phyloP scores from a whole-genome alignment of 2,113 vertebrate genomes.

The Chloroceryle aenea region DNA sequence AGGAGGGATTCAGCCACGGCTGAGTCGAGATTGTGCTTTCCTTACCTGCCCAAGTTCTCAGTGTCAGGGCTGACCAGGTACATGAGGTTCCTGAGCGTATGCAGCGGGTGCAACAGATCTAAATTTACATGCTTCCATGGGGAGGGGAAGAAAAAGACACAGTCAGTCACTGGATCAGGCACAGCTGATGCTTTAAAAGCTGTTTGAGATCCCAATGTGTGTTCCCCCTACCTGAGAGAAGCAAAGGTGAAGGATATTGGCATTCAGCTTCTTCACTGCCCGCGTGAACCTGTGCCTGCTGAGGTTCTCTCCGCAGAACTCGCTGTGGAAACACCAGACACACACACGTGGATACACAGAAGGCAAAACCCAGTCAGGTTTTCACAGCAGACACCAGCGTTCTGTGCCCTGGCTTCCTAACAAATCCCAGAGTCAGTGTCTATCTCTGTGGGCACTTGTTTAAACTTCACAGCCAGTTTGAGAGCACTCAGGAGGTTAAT shows the following conservation, averaged over 20 bases:
- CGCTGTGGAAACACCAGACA: constrained; percentile 75
- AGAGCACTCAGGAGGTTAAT: neutral
- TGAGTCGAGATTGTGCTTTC: neutral
- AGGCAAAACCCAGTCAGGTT: neutral
- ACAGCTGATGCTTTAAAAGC: neutral
- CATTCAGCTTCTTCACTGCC: constrained; percentile 94
- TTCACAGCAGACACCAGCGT: neutral
- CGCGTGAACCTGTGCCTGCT: constrained; percentile 92
- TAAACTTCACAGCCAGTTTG: neutral
- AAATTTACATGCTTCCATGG: constrained; percentile 88
- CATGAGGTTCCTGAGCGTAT: constrained; percentile 97
- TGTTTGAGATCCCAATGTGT: neutral
- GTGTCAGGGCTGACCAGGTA: constrained; percentile 92
- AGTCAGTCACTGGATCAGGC: constrained; percentile 17
- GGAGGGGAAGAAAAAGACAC: neutral
- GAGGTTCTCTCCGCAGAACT: constrained; percentile 97
- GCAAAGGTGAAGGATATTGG: constrained; percentile 95
- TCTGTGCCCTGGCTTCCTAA: neutral
- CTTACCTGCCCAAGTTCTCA: constrained; percentile 93
- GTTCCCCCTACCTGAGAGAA: constrained; percentile 92
- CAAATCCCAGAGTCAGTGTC: neutral
- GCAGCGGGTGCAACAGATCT: constrained; percentile 94
- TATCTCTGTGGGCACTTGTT: accelerated
- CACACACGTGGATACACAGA: neutral
- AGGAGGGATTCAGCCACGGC: neutral